Conservation (phyloP, 2,888 invertebrate genomes). For the Nebria brevicollis region DNA sequence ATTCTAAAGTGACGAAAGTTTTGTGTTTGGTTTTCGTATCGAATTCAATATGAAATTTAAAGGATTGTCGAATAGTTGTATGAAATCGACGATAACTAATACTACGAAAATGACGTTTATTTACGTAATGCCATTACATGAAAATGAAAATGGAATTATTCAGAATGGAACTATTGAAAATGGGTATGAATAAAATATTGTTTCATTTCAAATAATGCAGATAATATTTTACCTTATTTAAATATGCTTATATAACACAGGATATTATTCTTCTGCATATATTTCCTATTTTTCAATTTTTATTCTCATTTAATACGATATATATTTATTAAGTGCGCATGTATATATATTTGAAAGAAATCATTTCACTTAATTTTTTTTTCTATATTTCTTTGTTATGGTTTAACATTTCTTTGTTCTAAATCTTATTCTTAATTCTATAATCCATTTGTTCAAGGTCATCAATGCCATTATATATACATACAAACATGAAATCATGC, state of each 20-base stretch:
- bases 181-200: conserved; percentile 27
- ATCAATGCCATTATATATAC: not conserved
- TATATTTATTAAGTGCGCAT: too few species aligned
- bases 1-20: not conserved
- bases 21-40: conserved; percentile 4
- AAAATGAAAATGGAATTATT: conserved; percentile 42
- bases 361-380: too few species aligned
- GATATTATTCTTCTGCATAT: not conserved
- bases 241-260: not conserved
- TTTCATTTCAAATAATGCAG: not conserved
- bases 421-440: not conserved
- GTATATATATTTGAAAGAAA: too few species aligned
- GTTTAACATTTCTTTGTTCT: not conserved
- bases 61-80: conserved; percentile 38
- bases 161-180: conserved; percentile 4
- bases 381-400: not conserved
- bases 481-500: too few species aligned
- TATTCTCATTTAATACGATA: too few species aligned
- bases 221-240: not conserved
- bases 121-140: conserved; percentile 60
- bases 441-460: not conserved
- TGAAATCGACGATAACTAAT: conserved; percentile 27
- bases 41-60: conserved; percentile 43
- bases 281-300: not conserved
- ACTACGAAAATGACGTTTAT: conserved; percentile 61